A percentile compares a stretch with the other conserved stretches of the same genome.
Evolutionary conservation across 2,888 invertebrate species (phyloP).

Genomic region (Caenorhabditis wallacei): DNA sequence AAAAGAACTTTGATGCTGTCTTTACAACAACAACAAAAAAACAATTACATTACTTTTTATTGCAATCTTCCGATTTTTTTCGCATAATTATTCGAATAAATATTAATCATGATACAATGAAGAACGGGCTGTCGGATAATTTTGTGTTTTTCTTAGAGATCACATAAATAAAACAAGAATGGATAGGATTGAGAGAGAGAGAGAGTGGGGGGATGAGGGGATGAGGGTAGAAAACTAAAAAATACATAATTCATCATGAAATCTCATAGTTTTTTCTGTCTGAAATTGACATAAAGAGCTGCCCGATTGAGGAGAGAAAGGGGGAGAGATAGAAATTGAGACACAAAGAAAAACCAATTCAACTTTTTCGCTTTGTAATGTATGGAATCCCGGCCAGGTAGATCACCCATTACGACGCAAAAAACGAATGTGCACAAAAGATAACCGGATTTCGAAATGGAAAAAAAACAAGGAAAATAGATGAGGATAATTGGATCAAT

Average conservation of each 20-base stretch:
- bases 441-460: slow-evolving; percentile 20
- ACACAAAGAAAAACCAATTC: background rate
- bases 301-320: slow-evolving; percentile 28
- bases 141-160: slow-evolving; percentile 36
- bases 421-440: background rate
- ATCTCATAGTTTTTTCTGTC: slow-evolving; percentile 22
- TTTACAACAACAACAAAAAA: too few species aligned
- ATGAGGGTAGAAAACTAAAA: background rate
- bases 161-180: slow-evolving; percentile 64
- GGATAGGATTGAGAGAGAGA: slow-evolving; percentile 8
- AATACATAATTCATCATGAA: slow-evolving; percentile 15
- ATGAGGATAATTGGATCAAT: slow-evolving; percentile 39
- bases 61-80: background rate
- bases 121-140: slow-evolving; percentile 10
- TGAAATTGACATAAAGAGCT: background rate
- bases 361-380: slow-evolving; percentile 17
- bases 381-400: slow-evolving; percentile 50
- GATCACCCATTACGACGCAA: slow-evolving; percentile 36
- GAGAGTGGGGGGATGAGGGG: slow-evolving; percentile 3
- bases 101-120: background rate
- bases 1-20: too few species aligned
- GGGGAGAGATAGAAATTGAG: background rate
- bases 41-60: background rate
- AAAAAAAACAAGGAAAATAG: slow-evolving; percentile 12
- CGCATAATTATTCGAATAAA: background rate